These are phyloP conservation scores for Eupithecia tripunctaria DNA, from an alignment of 2,888 invertebrate species.

Conservation along the genomic window DNA sequence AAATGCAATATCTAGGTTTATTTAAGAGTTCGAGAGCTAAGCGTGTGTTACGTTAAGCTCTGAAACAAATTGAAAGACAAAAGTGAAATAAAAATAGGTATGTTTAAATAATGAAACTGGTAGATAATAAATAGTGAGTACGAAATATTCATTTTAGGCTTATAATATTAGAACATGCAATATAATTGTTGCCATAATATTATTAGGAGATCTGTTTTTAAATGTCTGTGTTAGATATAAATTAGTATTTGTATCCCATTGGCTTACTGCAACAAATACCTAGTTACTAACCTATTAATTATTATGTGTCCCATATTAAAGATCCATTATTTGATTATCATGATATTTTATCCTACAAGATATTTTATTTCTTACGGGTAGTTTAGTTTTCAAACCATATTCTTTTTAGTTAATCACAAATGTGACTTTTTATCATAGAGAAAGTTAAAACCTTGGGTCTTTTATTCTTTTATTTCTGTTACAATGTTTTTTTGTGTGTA, in stretches of 20 bases:
- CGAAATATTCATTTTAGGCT: constrained; percentile 13
- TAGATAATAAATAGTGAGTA: constrained; percentile 34
- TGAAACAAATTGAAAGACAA: constrained; percentile 76
- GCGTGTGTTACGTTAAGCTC: constrained; percentile 40
- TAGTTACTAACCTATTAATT: background rate
- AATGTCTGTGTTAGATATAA: constrained; percentile 15
- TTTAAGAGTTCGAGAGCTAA: constrained; percentile 17
- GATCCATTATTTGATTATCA: background rate
- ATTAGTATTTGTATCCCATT: constrained; percentile 2
- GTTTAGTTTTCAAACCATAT: background rate
- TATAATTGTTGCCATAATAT: constrained; percentile 16
- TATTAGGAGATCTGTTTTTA: background rate
- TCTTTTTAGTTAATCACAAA: background rate
- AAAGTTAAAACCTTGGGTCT: too few relatives aligned
- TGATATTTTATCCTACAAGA: background rate
- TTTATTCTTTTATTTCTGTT: too few relatives aligned
- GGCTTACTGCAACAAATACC: background rate
- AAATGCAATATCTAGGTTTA: constrained; percentile 18
- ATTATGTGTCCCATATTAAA: background rate
- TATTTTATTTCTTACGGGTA: background rate
- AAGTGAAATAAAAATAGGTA: constrained; percentile 78
- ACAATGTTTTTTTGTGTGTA: too few relatives aligned
- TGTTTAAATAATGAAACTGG: constrained; percentile 37
- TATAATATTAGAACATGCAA: constrained; percentile 13
- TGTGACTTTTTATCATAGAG: too few relatives aligned